Evolutionary conservation across 1,140 invertebrate genomes (phyloP), one percentile per base, ranked within the genome.

Genomic region (Drosophila obscura): DNA sequence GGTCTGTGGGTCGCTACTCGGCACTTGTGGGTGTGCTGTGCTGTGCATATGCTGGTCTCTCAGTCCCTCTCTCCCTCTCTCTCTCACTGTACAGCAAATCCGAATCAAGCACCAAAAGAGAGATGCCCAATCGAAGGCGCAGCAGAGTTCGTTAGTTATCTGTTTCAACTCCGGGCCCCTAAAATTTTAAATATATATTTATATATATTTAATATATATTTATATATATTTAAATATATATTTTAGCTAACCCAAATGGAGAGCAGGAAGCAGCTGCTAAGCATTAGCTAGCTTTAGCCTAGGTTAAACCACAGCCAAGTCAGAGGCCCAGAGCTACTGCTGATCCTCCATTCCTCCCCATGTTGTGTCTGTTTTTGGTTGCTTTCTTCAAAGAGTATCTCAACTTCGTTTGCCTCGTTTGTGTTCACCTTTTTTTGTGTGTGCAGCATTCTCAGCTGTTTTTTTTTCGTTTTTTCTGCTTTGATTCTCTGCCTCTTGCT

Each of bases 41-140:
- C 19, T 61, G 57, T 50, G 58, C 68, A 61, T 72, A 69, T 76
- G 72, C 52, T 69, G 31, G 59, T 8, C 28, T 2, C 28, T 3
- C 28, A 6, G 5, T 8, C 28, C 19, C 19, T 1, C 19, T 24
- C 22, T 31, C 28, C 2, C 28, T 31, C 7, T 9, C 28, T 22
- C 6, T 2, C 35, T 39, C 35, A 13, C 4, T 39, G 35, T 11
- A 1, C 11, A 39, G 35, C 35, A 39, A 57, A 41, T 57, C 55
- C 39, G 55, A 45, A 57, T 57, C 55, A 57, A 57, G 55, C 31
- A 31, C 53, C 62, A 55, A 57, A 22, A 52, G 15, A 55, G 15
- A 55, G 41, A 22, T 22, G 39, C 26, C 13, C 13, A 13, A 16
- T 44, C 39, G 16, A 24, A 62, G 44, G 5, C 9, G 26, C 11